Percentiles rank a stretch among this genome's conserved stretches.
Conservation (phyloP, 2,113 vertebrate genomes). For the Chlamydotis undulata region DNA sequence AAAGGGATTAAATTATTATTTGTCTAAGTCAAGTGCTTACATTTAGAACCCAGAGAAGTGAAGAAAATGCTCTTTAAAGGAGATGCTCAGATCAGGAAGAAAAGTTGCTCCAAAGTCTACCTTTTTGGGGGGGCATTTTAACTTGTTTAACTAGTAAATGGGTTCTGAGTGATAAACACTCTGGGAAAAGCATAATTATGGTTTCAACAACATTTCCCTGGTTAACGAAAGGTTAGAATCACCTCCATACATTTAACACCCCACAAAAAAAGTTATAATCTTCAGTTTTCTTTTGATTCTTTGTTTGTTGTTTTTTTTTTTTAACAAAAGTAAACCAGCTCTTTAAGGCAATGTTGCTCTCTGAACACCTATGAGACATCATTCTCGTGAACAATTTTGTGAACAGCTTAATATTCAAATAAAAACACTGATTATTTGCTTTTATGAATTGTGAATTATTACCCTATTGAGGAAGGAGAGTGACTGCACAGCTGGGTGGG, state of each 20-base stretch:
- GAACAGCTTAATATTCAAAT: not conserved
- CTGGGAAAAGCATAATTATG: not conserved
- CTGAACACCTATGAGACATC: not conserved
- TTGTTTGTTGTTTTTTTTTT: not conserved
- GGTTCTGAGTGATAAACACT: not conserved
- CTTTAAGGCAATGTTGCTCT: not conserved
- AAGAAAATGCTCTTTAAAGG: not conserved
- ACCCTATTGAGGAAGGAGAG: not conserved
- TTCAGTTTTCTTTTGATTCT: not conserved
- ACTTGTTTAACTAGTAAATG: not conserved
- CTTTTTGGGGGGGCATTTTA: not conserved
- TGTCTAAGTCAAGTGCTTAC: not conserved
- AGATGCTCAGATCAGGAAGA: not conserved
- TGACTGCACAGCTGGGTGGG: not conserved
- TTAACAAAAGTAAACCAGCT: not conserved
- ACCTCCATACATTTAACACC: not conserved
- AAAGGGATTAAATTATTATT: rapidly evolving
- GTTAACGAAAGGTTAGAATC: not conserved
- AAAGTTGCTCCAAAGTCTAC: not conserved
- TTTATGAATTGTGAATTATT: not conserved
- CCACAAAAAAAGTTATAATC: not conserved
- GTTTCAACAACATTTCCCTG: not conserved
- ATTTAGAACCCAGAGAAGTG: not conserved
- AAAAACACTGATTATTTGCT: not conserved
- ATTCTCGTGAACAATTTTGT: not conserved